These are phyloP conservation scores for Deilephila elpenor DNA, from an alignment of 2,888 invertebrate genomes.

Conservation along the genomic window DNA sequence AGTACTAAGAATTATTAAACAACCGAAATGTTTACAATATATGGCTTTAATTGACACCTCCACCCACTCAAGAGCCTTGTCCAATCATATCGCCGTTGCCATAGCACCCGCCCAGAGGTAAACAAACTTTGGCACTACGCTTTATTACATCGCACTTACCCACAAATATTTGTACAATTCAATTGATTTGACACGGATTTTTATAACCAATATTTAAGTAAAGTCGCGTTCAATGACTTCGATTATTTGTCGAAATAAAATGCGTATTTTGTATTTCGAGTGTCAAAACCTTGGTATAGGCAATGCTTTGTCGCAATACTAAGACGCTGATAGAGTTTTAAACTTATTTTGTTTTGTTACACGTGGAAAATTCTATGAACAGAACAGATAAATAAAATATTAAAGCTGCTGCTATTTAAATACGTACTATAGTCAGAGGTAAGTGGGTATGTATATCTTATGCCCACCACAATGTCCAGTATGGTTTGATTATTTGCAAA, in stretches of 20 bases:
- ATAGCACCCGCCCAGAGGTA: conserved; percentile 52
- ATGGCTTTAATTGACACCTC: conserved; percentile 34
- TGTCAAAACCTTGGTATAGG: too few species aligned
- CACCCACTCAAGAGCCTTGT: conserved; percentile 40
- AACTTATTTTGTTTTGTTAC: too few species aligned
- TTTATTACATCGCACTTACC: conserved; percentile 47
- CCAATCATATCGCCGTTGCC: conserved; percentile 47
- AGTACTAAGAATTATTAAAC: background rate
- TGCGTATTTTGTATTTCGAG: too few species aligned
- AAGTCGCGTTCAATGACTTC: background rate
- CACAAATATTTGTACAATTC: conserved; percentile 41
- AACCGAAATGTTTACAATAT: conserved; percentile 49
- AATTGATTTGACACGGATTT: conserved; percentile 44
- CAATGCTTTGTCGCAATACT: too few species aligned
- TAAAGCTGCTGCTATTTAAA: too few species aligned
- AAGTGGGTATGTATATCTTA: too few species aligned
- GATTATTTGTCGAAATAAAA: background rate
- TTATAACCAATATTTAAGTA: background rate
- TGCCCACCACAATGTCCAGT: too few species aligned
- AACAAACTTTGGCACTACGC: conserved; percentile 48
- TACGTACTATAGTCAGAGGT: too few species aligned
- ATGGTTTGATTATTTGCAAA: too few species aligned
- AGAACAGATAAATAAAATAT: too few species aligned
- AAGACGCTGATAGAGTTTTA: too few species aligned
- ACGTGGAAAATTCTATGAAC: too few species aligned